These are phyloP conservation scores for Hemichromis elongatus DNA, from an alignment of 2,113 vertebrate species.

Conservation along the genomic window DNA sequence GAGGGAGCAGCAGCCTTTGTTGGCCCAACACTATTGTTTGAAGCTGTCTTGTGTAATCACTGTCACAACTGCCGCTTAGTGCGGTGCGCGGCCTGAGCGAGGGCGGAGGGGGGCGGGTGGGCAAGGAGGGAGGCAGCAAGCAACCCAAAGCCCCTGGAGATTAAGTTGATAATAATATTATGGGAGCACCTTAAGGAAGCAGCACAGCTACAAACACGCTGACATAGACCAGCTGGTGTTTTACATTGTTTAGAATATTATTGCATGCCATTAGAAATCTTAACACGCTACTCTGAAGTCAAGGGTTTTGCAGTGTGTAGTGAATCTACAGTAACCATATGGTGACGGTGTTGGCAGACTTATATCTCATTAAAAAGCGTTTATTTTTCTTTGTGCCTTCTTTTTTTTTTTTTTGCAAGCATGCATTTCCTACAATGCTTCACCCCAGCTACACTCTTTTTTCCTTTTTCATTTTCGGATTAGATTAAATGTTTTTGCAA, in stretches of 20 bases:
- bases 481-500: slow-evolving; percentile 11
- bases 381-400: background rate
- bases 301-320: background rate
- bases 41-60: slow-evolving; percentile 65
- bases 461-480: background rate
- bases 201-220: background rate
- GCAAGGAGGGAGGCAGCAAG: background rate
- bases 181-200: slow-evolving; percentile 18
- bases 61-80: slow-evolving; percentile 51
- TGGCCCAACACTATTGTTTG: slow-evolving; percentile 73
- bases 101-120: background rate
- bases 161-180: slow-evolving; percentile 42
- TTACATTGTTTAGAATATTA: slow-evolving; percentile 10
- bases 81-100: slow-evolving; percentile 1
- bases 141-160: slow-evolving; percentile 24
- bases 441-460: background rate
- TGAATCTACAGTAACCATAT: background rate
- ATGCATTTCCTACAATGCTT: background rate
- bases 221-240: slow-evolving; percentile 32
- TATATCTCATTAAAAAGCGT: background rate
- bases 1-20: slow-evolving; percentile 65
- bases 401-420: slow-evolving; percentile 1
- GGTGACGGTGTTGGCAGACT: background rate
- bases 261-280: background rate
- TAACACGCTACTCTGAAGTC: background rate